Evolutionary conservation across 2,113 vertebrate species (phyloP), one percentile per base, ranked within the genome.

Genomic region (Aphelocoma coerulescens): DNA sequence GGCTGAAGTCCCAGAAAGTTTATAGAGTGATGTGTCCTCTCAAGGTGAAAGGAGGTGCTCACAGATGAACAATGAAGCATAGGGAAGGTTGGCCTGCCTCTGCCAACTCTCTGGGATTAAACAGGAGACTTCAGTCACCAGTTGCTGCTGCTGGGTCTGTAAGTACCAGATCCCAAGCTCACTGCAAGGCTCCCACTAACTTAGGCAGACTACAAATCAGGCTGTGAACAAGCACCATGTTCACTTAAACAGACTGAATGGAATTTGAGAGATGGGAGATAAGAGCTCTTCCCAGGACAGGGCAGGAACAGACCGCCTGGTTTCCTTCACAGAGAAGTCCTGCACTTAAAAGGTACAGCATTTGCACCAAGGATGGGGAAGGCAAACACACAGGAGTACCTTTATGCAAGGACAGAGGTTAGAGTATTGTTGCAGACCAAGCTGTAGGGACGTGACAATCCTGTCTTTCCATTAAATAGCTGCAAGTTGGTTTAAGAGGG

Each of bases 191-290:
- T 86, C 27, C 43, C 48, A 48, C 68, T 77, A 41, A 43, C n/a
- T 79, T 73, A 39, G 59, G 44, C 67, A 85, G 55, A 22, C 62
- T 69, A 73, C 74, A 88, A 17, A 88, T 93, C 79, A 72, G 57
- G 23, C 28, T 74, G 69, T 49, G 73, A 92, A 87, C 52, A 77
- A 94, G 46, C 16, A 67, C 46, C 46, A 1, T 11, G 21, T 54
- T 75, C 22, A 19, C 68, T 84, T 37, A 75, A 58, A 89, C 52
- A 78, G 65, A 43, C 69, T 26, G 52, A 67, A 39, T 35, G 73
- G 65, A 68, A 86, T 96, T 94, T 78, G 65, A 80, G 59, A 89
- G 83, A 80, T 23, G 43, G 69, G 32, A 67, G 75, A 90, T 61
- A 86, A 85, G 39, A 37, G 13, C 43, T 90, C 55, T 73, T 93